Conservation (phyloP, 2,888 invertebrate species). For the Achlya flavicornis region DNA sequence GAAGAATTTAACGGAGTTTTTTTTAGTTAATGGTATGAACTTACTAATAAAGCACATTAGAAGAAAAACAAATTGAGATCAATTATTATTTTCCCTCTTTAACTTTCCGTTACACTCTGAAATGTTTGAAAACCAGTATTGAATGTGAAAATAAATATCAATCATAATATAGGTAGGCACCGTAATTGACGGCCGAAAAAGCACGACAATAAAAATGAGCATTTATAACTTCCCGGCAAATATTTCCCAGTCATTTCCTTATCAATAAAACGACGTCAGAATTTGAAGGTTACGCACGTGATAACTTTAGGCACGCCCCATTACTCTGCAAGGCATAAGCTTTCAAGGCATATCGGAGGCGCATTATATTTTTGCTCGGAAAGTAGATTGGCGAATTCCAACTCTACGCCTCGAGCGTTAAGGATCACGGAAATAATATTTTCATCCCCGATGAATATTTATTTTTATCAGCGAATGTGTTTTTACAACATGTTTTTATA, state of each 20-base stretch:
- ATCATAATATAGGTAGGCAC: neutral
- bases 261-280: conserved; percentile 58
- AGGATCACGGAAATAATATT: neutral
- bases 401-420: neutral
- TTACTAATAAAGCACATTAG: too few species aligned
- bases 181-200: neutral
- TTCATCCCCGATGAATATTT: conserved; percentile 42
- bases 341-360: conserved; percentile 15
- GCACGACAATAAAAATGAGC: neutral
- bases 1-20: too few species aligned
- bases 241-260: conserved; percentile 46
- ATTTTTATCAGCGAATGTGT: conserved; percentile 48
- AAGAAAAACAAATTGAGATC: too few species aligned
- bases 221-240: conserved; percentile 21
- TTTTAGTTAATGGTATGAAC: too few species aligned
- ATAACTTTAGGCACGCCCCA: conserved; percentile 56
- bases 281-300: conserved; percentile 54
- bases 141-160: neutral
- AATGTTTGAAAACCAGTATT: neutral
- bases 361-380: conserved; percentile 27
- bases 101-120: too few species aligned
- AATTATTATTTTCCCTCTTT: too few species aligned
- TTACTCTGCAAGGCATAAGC: conserved; percentile 50
- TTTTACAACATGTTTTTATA: conserved; percentile 68
- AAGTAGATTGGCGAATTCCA: conserved; percentile 10